These are phyloP conservation scores for Heliopora coerulea DNA, from an alignment of 92 coral and sea anemone species.

Conservation along the genomic window DNA sequence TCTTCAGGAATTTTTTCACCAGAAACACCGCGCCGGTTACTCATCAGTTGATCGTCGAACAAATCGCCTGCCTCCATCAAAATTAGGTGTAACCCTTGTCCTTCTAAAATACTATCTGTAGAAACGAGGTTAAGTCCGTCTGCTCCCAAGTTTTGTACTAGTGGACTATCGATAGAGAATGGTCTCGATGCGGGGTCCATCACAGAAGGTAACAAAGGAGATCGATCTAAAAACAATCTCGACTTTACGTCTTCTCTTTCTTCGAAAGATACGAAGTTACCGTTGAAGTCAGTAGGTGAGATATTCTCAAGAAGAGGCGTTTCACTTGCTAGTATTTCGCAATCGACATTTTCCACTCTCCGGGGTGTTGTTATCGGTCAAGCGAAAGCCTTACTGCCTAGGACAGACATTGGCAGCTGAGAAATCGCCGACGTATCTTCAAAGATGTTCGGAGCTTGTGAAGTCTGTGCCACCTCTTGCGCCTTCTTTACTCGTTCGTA, in stretches of 20 bases:
- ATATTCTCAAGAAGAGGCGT: not conserved
- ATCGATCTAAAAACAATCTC: conserved; percentile 7
- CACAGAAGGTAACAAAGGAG: not conserved
- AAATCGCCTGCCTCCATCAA: not conserved
- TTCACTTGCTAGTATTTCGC: not conserved
- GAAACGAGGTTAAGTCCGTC: too few relatives aligned
- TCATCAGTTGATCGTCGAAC: conserved; percentile 1
- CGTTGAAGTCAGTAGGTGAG: not conserved
- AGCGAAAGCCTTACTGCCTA: not conserved
- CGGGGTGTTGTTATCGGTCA: not conserved
- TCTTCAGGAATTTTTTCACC: not conserved
- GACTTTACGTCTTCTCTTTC: conserved; percentile 15
- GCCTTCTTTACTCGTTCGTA: conserved; percentile 19
- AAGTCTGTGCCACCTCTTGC: not conserved
- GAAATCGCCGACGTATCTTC: not conserved
- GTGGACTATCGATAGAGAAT: not conserved
- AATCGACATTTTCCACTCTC: not conserved
- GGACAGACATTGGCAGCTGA: not conserved
- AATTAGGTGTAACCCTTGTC: not conserved
- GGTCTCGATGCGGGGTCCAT: not conserved
- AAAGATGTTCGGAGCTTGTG: not conserved
- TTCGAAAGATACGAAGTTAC: not conserved
- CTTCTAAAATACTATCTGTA: not conserved
- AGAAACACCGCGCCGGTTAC: not conserved
- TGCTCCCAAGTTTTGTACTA: too few relatives aligned